A percentile compares a stretch with the other conserved stretches of the same genome.
These are phyloP conservation scores for Cydia splendana DNA, from an alignment of 1,140 invertebrate species.

Conservation along the genomic window DNA sequence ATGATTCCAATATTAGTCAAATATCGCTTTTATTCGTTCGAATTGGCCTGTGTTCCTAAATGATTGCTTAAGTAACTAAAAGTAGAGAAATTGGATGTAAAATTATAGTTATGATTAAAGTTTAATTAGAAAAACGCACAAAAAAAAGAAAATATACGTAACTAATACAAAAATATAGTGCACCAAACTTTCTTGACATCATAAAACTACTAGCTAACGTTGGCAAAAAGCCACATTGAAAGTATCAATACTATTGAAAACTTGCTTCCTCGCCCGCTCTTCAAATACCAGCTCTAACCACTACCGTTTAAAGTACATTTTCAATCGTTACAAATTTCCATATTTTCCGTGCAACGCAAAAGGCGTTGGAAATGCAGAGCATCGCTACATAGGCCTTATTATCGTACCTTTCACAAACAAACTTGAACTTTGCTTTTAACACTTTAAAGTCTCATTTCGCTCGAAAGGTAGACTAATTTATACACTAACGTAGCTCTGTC, in stretches of 20 bases:
- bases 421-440: background rate
- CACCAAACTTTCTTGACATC: background rate
- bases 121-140: too few species aligned
- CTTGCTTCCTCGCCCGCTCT: background rate
- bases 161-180: background rate
- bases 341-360: background rate
- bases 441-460: background rate
- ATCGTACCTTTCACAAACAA: background rate
- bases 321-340: background rate
- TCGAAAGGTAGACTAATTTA: background rate
- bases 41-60: too few species aligned
- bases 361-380: background rate
- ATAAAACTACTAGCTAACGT: background rate
- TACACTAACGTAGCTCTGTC: background rate
- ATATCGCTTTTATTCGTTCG: too few species aligned
- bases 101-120: too few species aligned
- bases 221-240: background rate
- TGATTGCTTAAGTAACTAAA: too few species aligned
- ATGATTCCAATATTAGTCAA: too few species aligned
- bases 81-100: too few species aligned
- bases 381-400: background rate
- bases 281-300: background rate
- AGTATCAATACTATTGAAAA: constrained; percentile 11
- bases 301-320: background rate
- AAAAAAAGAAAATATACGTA: background rate